Evolutionary conservation across 35 echinoderm and acorn worm species (phyloP), one percentile per base, ranked within the genome.

Genomic region (Ophioderma brevispina): DNA sequence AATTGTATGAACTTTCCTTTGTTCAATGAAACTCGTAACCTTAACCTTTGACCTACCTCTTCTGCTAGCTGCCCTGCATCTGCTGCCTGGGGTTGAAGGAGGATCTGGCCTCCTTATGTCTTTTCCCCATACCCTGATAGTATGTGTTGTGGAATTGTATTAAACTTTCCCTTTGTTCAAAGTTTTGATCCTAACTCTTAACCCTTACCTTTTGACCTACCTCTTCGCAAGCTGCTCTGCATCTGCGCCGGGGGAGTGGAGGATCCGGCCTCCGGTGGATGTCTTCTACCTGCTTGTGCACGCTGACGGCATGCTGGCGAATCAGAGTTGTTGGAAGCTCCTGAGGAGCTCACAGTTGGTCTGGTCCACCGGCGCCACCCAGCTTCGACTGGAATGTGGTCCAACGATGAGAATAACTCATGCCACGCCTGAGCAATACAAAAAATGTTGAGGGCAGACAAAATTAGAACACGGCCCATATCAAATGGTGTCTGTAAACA

Each of bases 221-320:
- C 94, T 92, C 64, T 85, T 86, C 55, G 85, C 92, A 35, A 94
- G 52, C 37, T 87, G 70, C 70, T 97, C 85, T n/a, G 85, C 80
- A 70, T 95, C 92, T 79, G 89, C 75, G 95, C 91, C 35, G 90
- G 36, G 42, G 87, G 76, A 52, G 21, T 2, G 59, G 59, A 70
- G 59, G 59, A 70, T 70, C 59, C 2, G 59, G 59, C 59, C 59
- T 70, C 59, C 59, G 10, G 28, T 70, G 59, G 4, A 70, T 70
- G 28, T 70, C 59, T 70, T 70, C 59, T 25, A 99, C 63, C 50
- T 90, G 91, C 38, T 99, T 92, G 34, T 99, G 97, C 33, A 95
- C 82, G 33, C 59, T 86, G 33, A 99, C 87, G 25, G 97, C 91
- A 63, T 99, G 94, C 84, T 99, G 97, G 82, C 95, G 87, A 41